Evolutionary conservation across 2,797 vertebrate genomes (phyloP), one percentile per base, ranked within the genome.

Genomic region (Bufotes viridis): DNA sequence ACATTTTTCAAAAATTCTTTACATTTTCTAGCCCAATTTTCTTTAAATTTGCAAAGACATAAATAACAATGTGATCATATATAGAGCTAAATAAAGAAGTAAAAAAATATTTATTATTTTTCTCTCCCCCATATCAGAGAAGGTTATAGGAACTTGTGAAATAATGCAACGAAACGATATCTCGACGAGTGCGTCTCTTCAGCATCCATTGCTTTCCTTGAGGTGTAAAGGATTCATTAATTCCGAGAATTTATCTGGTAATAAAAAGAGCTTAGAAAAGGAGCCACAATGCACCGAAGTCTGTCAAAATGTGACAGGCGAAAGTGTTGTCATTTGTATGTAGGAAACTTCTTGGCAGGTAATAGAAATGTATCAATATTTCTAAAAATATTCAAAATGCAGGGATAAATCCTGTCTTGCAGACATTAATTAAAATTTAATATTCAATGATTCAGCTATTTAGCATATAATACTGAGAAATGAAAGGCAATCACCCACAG

Each of bases 281-380:
- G 51, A 86, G 42, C 80, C 80, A 70, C 86, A 78, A 78, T 53
- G 63, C 74, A 72, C 74, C 55, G 74, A 76, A 82, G 80, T 89
- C 85, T 89, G 88, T 87, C 88, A 89, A 82, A 89, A 82, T 78
- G 61, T 89, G 84, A 89, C 88, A 89, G 85, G 72, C 74, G 53
- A 86, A 87, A 89, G 85, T 89, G 88, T 87, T 89, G 88, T 87
- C 88, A 89, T 89, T 89, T 89, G 69, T 83, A 89, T 89, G 80
- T 87, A 86, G 80, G 81, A 72, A 86, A 86, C 84, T 82, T 89
- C 88, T 83, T 82, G 76, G 78, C 72, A 82, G 76, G 88, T 87
- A 89, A 89, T 89, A 89, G 88, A 89, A 89, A 82, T 80, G 88
- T 87, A 89, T 89, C 88, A 89, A 89, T 89, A 89, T 89, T 89